phyloP scores from a whole-genome alignment of 2,797 vertebrate species.

The Centroberyx gerrardi region DNA sequence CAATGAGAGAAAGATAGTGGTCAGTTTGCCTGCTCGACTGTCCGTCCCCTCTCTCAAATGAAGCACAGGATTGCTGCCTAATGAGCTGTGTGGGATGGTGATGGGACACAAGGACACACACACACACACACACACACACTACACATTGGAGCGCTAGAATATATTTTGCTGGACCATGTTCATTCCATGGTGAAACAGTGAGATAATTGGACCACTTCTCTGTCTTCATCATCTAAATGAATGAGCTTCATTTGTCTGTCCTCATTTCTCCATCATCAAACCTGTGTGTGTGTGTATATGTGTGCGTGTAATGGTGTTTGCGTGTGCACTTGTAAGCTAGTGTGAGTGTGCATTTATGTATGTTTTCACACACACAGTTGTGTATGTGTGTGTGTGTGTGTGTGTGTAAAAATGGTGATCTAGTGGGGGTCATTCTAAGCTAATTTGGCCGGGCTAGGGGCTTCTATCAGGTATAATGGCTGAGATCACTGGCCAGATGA shows the following conservation, averaged over 20 bases:
- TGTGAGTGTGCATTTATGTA: not conserved
- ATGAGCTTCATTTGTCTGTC: slow-evolving; percentile 75
- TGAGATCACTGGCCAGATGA: slow-evolving; percentile 77
- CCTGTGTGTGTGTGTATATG: slow-evolving; percentile 27
- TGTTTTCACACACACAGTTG: not conserved
- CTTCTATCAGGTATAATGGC: slow-evolving; percentile 81
- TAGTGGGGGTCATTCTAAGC: slow-evolving; percentile 76
- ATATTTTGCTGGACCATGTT: slow-evolving; percentile 34
- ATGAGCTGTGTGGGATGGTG: slow-evolving; percentile 78
- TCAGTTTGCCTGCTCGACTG: slow-evolving; percentile 52
- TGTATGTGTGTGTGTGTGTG: slow-evolving; percentile 16
- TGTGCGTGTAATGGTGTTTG: slow-evolving; percentile 9
- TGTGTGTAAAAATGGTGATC: slow-evolving; percentile 66
- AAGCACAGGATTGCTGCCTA: slow-evolving; percentile 71
- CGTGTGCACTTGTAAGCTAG: not conserved
- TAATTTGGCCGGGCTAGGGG: slow-evolving; percentile 81
- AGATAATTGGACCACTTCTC: slow-evolving; percentile 79
- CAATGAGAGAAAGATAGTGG: slow-evolving; percentile 18
- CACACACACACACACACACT: slow-evolving; percentile 42
- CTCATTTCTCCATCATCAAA: slow-evolving; percentile 64
- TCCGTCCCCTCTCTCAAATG: slow-evolving; percentile 66
- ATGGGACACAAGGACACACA: slow-evolving; percentile 57
- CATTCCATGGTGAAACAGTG: slow-evolving; percentile 72
- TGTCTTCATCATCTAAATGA: slow-evolving; percentile 80
- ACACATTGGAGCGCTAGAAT: slow-evolving; percentile 42